Conservation (phyloP, 2,113 vertebrate genomes). For the Mesembrinibis cayennensis region DNA sequence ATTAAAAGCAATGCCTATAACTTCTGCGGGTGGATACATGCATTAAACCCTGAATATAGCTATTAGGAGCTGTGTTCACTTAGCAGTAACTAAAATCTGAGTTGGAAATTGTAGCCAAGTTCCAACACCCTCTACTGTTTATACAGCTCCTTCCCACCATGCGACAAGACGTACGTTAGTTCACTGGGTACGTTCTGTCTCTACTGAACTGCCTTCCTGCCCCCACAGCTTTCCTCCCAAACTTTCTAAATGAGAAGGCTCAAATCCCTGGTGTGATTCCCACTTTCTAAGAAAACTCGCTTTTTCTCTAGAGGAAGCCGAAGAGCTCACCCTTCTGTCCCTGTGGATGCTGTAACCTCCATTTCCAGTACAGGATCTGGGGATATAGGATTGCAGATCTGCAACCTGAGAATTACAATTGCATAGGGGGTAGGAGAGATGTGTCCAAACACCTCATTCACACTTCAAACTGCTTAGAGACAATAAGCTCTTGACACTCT, state of each 20-base stretch:
- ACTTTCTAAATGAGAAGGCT: constrained; percentile 47
- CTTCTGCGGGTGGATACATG: constrained; percentile 32
- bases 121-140: constrained; percentile 64
- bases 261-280: constrained; percentile 20
- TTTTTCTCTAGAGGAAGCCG: neutral
- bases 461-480: neutral
- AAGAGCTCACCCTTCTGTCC: constrained; percentile 17
- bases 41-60: constrained; percentile 48
- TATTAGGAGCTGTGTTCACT: constrained; percentile 55
- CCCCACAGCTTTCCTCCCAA: constrained; percentile 46
- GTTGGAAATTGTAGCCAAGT: constrained; percentile 63
- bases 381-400: constrained; percentile 46
- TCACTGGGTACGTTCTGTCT: constrained; percentile 64
- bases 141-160: constrained; percentile 63
- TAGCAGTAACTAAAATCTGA: constrained; percentile 48
- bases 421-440: constrained; percentile 58
- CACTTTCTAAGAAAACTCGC: constrained; percentile 28
- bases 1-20: constrained; percentile 43
- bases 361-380: constrained; percentile 34
- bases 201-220: constrained; percentile 42
- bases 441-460: constrained; percentile 8
- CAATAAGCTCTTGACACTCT: constrained; percentile 4
- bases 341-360: constrained; percentile 12
- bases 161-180: constrained; percentile 42
- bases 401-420: constrained; percentile 59